Conservation (phyloP, 2,113 vertebrate species). For the Tachuris rubrigastra region DNA sequence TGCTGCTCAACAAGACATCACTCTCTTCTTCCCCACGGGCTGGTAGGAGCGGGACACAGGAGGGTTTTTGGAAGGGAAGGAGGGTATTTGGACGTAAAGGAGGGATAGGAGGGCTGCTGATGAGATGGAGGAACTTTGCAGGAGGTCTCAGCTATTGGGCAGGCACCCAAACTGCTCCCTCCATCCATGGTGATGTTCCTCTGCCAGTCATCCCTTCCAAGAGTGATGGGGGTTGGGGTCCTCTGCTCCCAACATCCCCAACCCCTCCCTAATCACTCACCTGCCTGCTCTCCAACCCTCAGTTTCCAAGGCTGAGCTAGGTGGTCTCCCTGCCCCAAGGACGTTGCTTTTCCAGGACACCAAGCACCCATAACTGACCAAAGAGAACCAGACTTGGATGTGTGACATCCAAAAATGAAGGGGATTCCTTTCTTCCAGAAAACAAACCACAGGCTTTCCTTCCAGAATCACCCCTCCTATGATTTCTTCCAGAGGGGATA, state of each 20-base stretch:
- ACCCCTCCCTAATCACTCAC: too few relatives aligned
- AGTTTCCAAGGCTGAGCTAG: not conserved
- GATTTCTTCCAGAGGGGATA: not conserved
- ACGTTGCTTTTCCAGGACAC: not conserved
- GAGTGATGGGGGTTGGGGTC: not conserved
- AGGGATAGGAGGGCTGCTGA: not conserved
- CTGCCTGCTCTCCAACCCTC: not conserved
- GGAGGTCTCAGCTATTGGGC: not conserved
- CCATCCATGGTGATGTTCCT: not conserved
- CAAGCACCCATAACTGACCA: not conserved
- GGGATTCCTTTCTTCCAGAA: not conserved
- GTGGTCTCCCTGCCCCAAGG: not conserved
- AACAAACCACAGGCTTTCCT: not conserved
- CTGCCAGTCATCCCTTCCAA: not conserved
- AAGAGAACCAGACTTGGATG: not conserved
- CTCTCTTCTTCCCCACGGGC: rapidly evolving
- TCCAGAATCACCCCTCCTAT: not conserved
- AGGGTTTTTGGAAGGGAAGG: not conserved
- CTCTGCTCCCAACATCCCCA: not conserved
- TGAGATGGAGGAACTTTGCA: not conserved
- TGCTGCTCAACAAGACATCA: not conserved
- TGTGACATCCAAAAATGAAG: not conserved
- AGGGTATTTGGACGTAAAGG: not conserved
- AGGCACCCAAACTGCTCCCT: not conserved
- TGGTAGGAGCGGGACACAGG: rapidly evolving